These are phyloP conservation scores for Emmelina monodactyla DNA, from an alignment of 2,888 invertebrate genomes.

Conservation along the genomic window DNA sequence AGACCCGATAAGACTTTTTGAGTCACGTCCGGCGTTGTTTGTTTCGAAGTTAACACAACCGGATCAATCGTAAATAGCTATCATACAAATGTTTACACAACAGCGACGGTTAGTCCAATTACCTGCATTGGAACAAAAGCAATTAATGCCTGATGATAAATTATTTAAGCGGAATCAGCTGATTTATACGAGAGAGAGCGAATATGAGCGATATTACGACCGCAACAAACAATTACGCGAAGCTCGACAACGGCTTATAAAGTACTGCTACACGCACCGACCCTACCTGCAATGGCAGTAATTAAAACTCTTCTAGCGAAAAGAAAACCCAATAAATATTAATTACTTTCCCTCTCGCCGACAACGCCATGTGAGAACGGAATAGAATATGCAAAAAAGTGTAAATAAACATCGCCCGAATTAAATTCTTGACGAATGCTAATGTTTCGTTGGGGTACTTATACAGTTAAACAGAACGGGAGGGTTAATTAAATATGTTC, in stretches of 20 bases:
- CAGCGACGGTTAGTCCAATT: constrained; percentile 9
- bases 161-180: constrained; percentile 30
- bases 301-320: constrained; percentile 52
- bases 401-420: constrained; percentile 47
- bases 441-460: constrained; percentile 61
- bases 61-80: constrained; percentile 16
- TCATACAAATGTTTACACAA: constrained; percentile 5
- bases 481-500: constrained; percentile 60
- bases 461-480: constrained; percentile 53
- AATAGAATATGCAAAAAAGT: constrained; percentile 38
- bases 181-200: constrained; percentile 29
- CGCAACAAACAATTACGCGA: constrained; percentile 41
- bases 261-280: constrained; percentile 31
- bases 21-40: constrained; percentile 33
- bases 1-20: constrained; percentile 26
- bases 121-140: constrained; percentile 16
- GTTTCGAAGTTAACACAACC: constrained; percentile 25
- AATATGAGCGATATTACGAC: constrained; percentile 38
- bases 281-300: constrained; percentile 23
- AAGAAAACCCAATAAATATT: constrained; percentile 50
- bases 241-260: constrained; percentile 26
- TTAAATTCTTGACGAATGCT: constrained; percentile 58
- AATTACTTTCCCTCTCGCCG: constrained; percentile 38
- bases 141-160: constrained; percentile 26
- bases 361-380: constrained; percentile 34